Percentiles rank a stretch among this genome's conserved stretches.
Evolutionary conservation across 2,888 invertebrate genomes (phyloP).

Genomic region (Prosapia bicincta): DNA sequence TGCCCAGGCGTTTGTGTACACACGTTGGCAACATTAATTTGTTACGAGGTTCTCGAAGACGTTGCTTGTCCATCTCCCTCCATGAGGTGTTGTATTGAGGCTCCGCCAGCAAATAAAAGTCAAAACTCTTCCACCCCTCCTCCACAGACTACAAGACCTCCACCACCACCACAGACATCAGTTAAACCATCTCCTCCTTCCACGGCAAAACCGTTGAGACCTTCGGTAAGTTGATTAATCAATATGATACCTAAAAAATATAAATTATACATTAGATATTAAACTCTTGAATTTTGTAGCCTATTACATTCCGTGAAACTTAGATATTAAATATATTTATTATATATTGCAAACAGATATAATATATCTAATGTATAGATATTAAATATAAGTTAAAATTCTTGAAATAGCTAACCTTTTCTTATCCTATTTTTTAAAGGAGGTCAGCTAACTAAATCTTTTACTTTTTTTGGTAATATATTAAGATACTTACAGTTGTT

Average conservation of each 20-base stretch:
- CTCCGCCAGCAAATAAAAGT: slow-evolving; percentile 47
- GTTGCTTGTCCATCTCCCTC: slow-evolving; percentile 73
- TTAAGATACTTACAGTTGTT: too few species aligned
- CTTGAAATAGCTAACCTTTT: too few species aligned
- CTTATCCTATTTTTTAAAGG: too few species aligned
- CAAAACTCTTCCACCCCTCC: slow-evolving; percentile 25
- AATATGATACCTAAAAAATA: too few species aligned
- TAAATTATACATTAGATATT: too few species aligned
- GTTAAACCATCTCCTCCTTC: slow-evolving; percentile 31
- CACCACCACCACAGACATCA: slow-evolving; percentile 33
- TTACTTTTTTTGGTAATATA: too few species aligned
- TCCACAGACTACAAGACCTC: slow-evolving; percentile 27
- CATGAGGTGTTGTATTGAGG: slow-evolving; percentile 83
- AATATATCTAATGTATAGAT: neutral
- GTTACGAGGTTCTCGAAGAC: slow-evolving; percentile 79
- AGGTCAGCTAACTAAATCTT: too few species aligned
- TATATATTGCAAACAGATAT: neutral
- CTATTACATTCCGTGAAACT: too few species aligned
- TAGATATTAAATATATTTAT: too few species aligned
- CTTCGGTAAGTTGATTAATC: slow-evolving; percentile 19
- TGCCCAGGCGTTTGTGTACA: slow-evolving; percentile 90
- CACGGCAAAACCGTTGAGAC: slow-evolving; percentile 39
- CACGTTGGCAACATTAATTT: slow-evolving; percentile 78
- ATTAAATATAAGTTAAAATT: too few species aligned
- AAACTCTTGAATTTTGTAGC: too few species aligned